Conservation (phyloP, 2,888 invertebrate species). For the Chalcis sispes region DNA sequence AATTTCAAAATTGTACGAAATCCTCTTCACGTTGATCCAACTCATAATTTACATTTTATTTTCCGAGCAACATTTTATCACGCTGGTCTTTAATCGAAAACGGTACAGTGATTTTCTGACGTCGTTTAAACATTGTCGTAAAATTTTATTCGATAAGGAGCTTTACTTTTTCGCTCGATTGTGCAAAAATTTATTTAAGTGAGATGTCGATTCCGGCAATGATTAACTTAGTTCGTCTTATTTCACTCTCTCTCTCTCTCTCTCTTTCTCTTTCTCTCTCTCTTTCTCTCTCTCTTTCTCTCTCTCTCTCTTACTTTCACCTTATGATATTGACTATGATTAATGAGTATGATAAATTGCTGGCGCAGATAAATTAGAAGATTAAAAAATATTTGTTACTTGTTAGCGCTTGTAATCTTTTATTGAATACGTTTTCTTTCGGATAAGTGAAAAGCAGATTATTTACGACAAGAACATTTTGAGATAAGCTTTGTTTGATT, state of each 20-base stretch:
- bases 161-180: not conserved
- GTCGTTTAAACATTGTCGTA: conserved; percentile 1
- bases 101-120: conserved; percentile 21
- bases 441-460: not conserved
- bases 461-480: too few relatives aligned
- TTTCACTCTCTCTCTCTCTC: too few relatives aligned
- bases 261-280: too few relatives aligned
- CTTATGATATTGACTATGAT: conserved; percentile 28
- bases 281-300: not conserved
- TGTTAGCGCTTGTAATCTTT: too few relatives aligned
- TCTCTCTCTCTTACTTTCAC: not conserved
- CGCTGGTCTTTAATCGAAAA: not conserved
- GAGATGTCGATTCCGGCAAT: too few relatives aligned
- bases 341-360: conserved; percentile 6
- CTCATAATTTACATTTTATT: too few relatives aligned
- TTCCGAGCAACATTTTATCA: too few relatives aligned
- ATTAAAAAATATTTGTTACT: conserved; percentile 18
- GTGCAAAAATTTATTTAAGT: conserved; percentile 11
- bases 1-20: too few relatives aligned
- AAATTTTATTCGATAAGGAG: not conserved
- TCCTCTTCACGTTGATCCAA: too few relatives aligned
- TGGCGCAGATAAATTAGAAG: conserved; percentile 7
- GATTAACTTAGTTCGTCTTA: too few relatives aligned
- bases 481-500: too few relatives aligned
- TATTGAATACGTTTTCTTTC: not conserved